phyloP scores from a whole-genome alignment of 2,113 vertebrate genomes.

The Holacanthus passer region DNA sequence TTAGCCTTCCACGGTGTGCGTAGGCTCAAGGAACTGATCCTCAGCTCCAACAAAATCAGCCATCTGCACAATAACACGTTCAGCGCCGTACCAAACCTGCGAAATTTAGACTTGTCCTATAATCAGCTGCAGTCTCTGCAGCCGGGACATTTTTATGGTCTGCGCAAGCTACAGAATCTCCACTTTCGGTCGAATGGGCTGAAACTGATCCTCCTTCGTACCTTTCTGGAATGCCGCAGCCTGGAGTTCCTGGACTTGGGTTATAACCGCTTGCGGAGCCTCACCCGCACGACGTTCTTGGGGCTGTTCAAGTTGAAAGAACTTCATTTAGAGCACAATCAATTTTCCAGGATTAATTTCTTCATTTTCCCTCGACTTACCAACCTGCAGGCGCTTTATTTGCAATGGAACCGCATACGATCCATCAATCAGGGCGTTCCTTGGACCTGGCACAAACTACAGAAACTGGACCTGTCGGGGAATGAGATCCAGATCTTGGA shows the following conservation, averaged over 20 bases:
- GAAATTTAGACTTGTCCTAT: conserved; percentile 96
- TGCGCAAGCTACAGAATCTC: conserved; percentile 94
- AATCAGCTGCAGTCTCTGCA: conserved; percentile 93
- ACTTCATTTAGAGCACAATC: conserved; percentile 97
- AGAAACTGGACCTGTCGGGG: conserved; percentile 96
- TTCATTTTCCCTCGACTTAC: conserved; percentile 95
- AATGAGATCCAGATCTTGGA: conserved; percentile 95
- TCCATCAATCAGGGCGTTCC: conserved; percentile 91
- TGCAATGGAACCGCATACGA: conserved; percentile 97
- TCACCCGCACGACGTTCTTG: conserved; percentile 93
- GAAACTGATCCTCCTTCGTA: conserved; percentile 89
- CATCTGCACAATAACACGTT: conserved; percentile 93
- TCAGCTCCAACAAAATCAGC: conserved; percentile 95
- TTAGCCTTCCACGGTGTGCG: conserved; percentile 94
- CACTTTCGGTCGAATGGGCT: conserved; percentile 94
- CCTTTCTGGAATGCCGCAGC: conserved; percentile 96
- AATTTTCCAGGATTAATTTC: conserved; percentile 97
- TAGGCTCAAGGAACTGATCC: conserved; percentile 94
- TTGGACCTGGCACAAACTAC: conserved; percentile 95
- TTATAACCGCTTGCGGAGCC: conserved; percentile 93
- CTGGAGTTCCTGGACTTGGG: conserved; percentile 97
- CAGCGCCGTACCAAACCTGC: conserved; percentile 92
- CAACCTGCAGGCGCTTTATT: conserved; percentile 93
- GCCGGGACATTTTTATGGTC: conserved; percentile 92
- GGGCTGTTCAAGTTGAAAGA: conserved; percentile 93